phyloP scores from a whole-genome alignment of 2,797 vertebrate species.

The Phalloptychus januarius region DNA sequence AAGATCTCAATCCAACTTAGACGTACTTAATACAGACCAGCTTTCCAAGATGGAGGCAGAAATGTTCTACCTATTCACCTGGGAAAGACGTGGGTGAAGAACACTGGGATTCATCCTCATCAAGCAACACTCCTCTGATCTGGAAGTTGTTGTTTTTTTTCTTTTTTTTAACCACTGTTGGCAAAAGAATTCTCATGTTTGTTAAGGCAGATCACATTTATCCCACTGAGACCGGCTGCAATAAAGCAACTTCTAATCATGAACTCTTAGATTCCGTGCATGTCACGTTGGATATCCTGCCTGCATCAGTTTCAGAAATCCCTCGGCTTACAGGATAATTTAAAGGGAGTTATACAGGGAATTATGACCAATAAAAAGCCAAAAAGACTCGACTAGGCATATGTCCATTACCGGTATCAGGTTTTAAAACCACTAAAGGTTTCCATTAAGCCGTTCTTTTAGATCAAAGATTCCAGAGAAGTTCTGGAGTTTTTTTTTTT shows the following conservation, averaged over 20 bases:
- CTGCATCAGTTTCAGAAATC: conserved; percentile 20
- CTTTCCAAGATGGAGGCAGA: not conserved
- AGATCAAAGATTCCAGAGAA: not conserved
- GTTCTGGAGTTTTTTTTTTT: not conserved
- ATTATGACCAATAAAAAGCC: conserved; percentile 12
- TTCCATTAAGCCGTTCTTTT: not conserved
- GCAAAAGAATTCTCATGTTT: conserved; percentile 14
- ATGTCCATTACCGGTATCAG: not conserved
- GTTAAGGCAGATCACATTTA: conserved; percentile 31
- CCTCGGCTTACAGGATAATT: conserved; percentile 9
- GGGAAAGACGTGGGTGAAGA: not conserved
- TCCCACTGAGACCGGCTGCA: conserved; percentile 35
- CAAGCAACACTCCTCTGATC: conserved; percentile 9
- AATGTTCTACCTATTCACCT: not conserved
- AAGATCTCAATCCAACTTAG: conserved; percentile 27
- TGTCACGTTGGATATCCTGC: conserved; percentile 8
- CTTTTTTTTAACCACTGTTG: conserved; percentile 17
- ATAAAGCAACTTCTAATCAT: conserved; percentile 34
- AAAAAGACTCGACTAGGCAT: not conserved
- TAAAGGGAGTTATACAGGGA: conserved; percentile 4
- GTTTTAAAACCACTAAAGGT: not conserved
- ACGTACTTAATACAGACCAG: not conserved
- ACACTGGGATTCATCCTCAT: not conserved
- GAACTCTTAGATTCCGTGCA: not conserved
- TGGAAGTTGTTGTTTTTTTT: not conserved